Conservation (phyloP, 1,140 invertebrate genomes). For the Meloidogyne chitwoodi region DNA sequence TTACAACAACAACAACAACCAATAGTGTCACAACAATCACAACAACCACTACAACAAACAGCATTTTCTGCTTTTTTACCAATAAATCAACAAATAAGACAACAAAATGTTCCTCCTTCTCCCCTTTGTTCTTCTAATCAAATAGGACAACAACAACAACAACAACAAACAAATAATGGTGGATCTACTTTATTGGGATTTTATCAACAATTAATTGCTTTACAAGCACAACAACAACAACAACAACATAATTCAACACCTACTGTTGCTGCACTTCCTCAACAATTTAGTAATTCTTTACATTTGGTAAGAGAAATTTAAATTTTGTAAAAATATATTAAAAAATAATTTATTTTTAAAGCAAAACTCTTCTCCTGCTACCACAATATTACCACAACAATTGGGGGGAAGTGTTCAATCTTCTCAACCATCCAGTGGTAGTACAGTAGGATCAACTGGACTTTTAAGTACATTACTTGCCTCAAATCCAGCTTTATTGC, state of each 20-base stretch:
- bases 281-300: conserved; percentile 22
- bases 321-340: too few relatives aligned
- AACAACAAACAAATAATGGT: neutral
- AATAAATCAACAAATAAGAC: neutral
- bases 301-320: conserved; percentile 20
- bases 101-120: neutral
- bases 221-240: conserved; percentile 33
- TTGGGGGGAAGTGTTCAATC: conserved; percentile 4
- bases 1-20: conserved; percentile 9
- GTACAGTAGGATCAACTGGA: neutral
- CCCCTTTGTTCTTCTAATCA: neutral
- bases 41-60: neutral
- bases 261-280: conserved; percentile 22
- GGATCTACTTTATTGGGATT: conserved; percentile 7
- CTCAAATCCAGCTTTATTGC: conserved; percentile 4
- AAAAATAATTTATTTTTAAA: too few relatives aligned
- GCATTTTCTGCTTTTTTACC: neutral
- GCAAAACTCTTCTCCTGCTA: conserved; percentile 8
- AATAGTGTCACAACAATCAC: neutral
- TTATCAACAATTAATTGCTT: conserved; percentile 27
- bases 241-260: conserved; percentile 19
- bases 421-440: neutral
- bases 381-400: conserved; percentile 14
- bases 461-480: conserved; percentile 14
- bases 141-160: neutral